phyloP scores from a whole-genome alignment of 2,797 vertebrate species.

The Chelon labrosus region DNA sequence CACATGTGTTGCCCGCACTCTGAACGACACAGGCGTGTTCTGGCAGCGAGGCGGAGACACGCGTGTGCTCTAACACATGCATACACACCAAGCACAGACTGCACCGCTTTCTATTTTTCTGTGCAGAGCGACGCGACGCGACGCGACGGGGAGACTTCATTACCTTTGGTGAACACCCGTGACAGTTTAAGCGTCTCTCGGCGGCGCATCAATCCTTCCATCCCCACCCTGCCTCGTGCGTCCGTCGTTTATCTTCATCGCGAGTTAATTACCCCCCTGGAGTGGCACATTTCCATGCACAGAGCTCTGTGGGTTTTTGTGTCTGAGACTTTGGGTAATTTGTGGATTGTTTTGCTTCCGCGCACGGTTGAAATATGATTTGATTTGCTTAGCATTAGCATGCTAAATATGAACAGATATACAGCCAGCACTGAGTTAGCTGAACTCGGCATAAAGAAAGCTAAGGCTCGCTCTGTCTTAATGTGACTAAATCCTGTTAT shows the following conservation, averaged over 20 bases:
- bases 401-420: background rate
- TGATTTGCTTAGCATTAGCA: background rate
- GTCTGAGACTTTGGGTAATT: background rate
- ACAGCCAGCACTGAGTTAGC: background rate
- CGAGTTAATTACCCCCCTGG: constrained; percentile 59
- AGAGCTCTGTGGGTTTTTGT: constrained; percentile 16
- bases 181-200: constrained; percentile 71
- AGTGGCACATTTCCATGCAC: constrained; percentile 13
- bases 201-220: constrained; percentile 67
- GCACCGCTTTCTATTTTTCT: constrained; percentile 27
- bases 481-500: background rate
- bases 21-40: constrained; percentile 6
- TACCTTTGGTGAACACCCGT: constrained; percentile 60
- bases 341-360: background rate
- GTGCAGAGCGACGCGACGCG: constrained; percentile 19
- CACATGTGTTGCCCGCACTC: constrained; percentile 39
- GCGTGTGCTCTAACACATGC: constrained; percentile 6
- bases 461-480: background rate
- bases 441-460: background rate
- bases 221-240: constrained; percentile 21
- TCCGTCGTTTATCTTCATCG: constrained; percentile 64
- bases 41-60: background rate
- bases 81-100: background rate
- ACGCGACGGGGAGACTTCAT: constrained; percentile 70
- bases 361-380: background rate